Evolutionary conservation across 1,140 invertebrate genomes (phyloP), one percentile per base, ranked within the genome.

Genomic region (Sycophila sp.): DNA sequence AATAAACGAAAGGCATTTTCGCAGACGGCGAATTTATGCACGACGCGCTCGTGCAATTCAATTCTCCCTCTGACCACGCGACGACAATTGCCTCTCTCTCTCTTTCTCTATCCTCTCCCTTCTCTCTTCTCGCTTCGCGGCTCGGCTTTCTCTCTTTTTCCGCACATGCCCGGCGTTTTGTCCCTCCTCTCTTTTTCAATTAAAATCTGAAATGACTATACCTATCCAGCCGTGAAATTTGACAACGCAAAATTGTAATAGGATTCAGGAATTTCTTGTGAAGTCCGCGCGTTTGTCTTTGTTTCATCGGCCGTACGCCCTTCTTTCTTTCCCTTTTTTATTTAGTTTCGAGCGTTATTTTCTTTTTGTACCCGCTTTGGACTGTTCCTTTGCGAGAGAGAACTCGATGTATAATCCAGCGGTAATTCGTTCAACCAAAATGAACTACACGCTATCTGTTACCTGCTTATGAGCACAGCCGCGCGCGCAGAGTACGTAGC

Each of bases 1-100:
- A 32, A 60, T 67, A 60, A 69, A 69, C 28, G 59, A 40, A 58
- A 47, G n/a, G 28, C 38, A 60, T 70, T 70, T 64, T 60, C 60
- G n/a, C 60, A 36, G 36, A 63, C 47, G 32, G n/a, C 34, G 47
- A 60, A 69, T 69, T 69, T 69, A 65, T 67, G 40, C 53, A 7
- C 38, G 28, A 47, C 7, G 53, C 13, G 17, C n/a, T n/a, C n/a
- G 19, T 24, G 38, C 67, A 55, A 70, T 70, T 70, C 49, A 64
- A 69, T 56, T 63, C 51, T 34, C 32, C 24, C 28, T 40, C 26
- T 42, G 49, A 19, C n/a, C 45, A 40, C 13, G 17, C 22, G 56
- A 63, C 59, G 53, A 64, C 67, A 69, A 67, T 72, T 66, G 22
- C 38, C 17, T 65, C 69, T 59, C 26, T 49, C 30, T 34, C 49